A percentile compares a stretch with the other conserved stretches of the same genome.
phyloP scores from a whole-genome alignment of 2,113 vertebrate genomes.

The Heterochromis multidens region DNA sequence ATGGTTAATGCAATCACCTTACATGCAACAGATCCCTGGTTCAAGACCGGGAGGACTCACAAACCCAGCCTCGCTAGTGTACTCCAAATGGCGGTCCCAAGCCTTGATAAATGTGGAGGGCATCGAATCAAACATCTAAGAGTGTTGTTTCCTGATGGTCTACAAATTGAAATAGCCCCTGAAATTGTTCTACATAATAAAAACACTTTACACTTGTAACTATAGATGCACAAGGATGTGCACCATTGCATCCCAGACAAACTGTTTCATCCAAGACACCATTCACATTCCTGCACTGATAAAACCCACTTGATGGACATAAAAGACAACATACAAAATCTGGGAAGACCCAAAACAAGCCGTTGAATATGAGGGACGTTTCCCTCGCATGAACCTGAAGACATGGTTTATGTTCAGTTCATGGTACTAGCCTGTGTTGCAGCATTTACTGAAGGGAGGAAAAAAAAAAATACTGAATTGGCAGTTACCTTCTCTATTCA shows the following conservation, averaged over 20 bases:
- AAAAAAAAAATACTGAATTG: not conserved
- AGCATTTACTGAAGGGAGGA: not conserved
- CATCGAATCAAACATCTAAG: not conserved
- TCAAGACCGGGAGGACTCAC: too few relatives aligned
- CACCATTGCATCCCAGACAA: not conserved
- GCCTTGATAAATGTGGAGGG: not conserved
- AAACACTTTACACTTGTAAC: not conserved
- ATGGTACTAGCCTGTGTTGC: not conserved
- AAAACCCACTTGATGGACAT: slow-evolving; percentile 20
- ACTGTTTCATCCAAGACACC: not conserved
- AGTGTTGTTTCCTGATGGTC: not conserved
- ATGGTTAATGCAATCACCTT: too few relatives aligned
- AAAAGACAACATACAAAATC: slow-evolving; percentile 30
- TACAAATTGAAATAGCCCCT: not conserved
- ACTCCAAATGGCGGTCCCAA: not conserved
- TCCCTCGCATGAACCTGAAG: slow-evolving; percentile 17
- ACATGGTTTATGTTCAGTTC: slow-evolving; percentile 29
- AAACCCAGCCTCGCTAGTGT: not conserved
- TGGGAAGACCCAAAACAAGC: slow-evolving; percentile 33
- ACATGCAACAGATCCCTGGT: too few relatives aligned
- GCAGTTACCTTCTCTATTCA: not conserved
- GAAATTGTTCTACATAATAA: not conserved
- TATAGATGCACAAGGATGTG: not conserved
- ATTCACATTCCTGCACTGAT: slow-evolving; percentile 42
- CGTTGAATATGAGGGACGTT: slow-evolving; percentile 26